Percentiles rank a stretch among this genome's conserved stretches.
phyloP scores from a whole-genome alignment of 2,113 vertebrate genomes.

The Platycercus adscitus region DNA sequence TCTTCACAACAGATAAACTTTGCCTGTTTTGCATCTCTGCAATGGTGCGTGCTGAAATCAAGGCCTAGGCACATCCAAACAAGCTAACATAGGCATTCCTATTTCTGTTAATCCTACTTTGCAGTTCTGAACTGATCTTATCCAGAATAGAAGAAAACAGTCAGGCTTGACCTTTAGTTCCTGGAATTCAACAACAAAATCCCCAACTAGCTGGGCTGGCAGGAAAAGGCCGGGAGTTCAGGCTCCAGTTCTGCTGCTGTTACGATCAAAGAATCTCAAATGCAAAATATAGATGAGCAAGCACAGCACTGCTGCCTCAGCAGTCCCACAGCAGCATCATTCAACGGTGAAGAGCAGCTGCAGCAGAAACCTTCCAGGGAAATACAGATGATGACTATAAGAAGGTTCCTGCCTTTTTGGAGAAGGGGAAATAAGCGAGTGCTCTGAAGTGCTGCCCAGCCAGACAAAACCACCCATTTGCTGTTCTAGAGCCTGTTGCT shows the following conservation, averaged over 20 bases:
- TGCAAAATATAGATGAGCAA: neutral
- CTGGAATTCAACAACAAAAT: neutral
- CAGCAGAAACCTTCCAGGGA: neutral
- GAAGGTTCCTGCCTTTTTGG: neutral
- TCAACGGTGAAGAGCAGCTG: neutral
- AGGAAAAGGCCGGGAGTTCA: neutral
- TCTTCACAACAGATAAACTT: neutral
- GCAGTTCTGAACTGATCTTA: neutral
- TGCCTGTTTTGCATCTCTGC: too few species aligned
- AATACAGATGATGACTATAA: neutral
- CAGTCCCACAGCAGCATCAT: neutral
- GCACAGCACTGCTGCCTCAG: neutral
- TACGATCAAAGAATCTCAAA: neutral
- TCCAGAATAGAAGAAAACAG: neutral
- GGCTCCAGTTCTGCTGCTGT: neutral
- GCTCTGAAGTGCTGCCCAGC: neutral
- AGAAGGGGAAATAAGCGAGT: neutral
- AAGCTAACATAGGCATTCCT: neutral
- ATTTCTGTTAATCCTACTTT: neutral
- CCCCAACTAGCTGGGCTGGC: neutral
- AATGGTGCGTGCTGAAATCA: fast-evolving
- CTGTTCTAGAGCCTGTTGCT: neutral
- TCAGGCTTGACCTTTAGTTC: neutral
- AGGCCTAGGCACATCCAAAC: neutral
- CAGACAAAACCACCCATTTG: neutral